Evolutionary conservation across 2,797 vertebrate genomes (phyloP), one percentile per base, ranked within the genome.

Genomic region (Leptatherina wallacei): DNA sequence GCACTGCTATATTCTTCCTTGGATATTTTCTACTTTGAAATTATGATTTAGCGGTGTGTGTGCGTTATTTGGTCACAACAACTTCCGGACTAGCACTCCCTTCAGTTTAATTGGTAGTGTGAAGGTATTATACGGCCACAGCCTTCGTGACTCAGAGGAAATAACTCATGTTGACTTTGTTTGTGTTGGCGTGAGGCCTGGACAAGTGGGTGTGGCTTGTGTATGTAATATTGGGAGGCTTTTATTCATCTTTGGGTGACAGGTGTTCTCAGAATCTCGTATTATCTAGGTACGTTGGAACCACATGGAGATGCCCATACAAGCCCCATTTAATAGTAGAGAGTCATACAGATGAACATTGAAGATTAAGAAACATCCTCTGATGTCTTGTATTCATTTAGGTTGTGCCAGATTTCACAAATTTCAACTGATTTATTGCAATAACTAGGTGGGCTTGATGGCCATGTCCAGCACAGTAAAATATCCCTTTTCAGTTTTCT

Each of bases 101-200:
- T 78, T 32, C 10, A n/a, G 38, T 58, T 79, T 27, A 85, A 69
- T 82, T 69, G 55, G 66, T 69, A 38, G 62, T 72, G 57, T 89
- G 75, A 70, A 73, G 32, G 64, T 76, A 69, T 81, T 83, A 66
- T 44, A 65, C 35, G 71, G 69, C 73, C 81, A 72, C 65, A 52
- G 78, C 81, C 71, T 71, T 35, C 0, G 3, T 91, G 88, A 91
- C 73, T 88, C 84, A 92, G 56, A 83, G 78, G 88, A 91, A 89
- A 83, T 80, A 68, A 77, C 63, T 84, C 62, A 58, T 18, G 44
- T 66, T 79, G 69, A 56, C 65, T 67, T 64, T 0, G 12, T 84
- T 79, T 67, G 62, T 63, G 49, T 82, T 85, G 75, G 76, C 61
- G 1, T 47, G 0, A 52, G 33, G 64, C 78, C 73, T 75, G 60